A percentile compares a stretch with the other conserved stretches of the same genome.
These are phyloP conservation scores for Aurelia coerulea DNA, from an alignment of 30 jellyfish, hydroid and myxozoan species.

Conservation along the genomic window DNA sequence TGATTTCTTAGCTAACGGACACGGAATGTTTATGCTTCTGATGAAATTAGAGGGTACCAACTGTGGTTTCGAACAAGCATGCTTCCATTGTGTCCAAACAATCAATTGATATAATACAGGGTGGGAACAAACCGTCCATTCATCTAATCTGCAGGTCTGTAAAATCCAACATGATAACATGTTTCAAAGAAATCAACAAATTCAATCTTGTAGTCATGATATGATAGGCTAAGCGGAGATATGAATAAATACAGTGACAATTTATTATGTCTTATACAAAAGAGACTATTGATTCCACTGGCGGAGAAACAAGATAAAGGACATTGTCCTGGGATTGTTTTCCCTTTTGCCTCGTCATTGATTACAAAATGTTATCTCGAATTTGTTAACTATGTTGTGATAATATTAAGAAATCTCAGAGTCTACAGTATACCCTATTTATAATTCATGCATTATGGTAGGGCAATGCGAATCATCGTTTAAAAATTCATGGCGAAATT, in stretches of 20 bases:
- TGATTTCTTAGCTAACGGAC: too few species aligned
- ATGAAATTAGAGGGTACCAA: too few species aligned
- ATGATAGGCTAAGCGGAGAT: background rate
- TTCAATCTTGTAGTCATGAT: background rate
- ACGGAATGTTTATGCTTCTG: too few species aligned
- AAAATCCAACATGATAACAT: background rate
- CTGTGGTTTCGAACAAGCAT: too few species aligned
- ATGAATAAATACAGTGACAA: background rate
- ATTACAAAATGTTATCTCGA: too few species aligned
- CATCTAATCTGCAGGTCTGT: background rate
- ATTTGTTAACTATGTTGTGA: too few species aligned
- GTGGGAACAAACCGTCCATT: too few species aligned
- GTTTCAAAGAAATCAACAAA: background rate
- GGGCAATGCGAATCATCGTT: background rate
- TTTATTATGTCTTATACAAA: background rate
- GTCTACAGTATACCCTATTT: conserved; percentile 4
- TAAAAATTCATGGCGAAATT: too few species aligned
- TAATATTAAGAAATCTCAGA: too few species aligned
- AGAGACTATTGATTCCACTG: conserved; percentile 1
- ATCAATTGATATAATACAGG: too few species aligned
- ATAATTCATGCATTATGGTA: conserved; percentile 8
- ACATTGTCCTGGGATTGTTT: background rate
- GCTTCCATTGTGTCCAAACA: too few species aligned
- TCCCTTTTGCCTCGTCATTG: conserved; percentile 5
- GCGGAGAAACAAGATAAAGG: background rate